A percentile compares a stretch with the other conserved stretches of the same genome.
Conservation (phyloP, 2,113 vertebrate genomes). For the Etia nguti region DNA sequence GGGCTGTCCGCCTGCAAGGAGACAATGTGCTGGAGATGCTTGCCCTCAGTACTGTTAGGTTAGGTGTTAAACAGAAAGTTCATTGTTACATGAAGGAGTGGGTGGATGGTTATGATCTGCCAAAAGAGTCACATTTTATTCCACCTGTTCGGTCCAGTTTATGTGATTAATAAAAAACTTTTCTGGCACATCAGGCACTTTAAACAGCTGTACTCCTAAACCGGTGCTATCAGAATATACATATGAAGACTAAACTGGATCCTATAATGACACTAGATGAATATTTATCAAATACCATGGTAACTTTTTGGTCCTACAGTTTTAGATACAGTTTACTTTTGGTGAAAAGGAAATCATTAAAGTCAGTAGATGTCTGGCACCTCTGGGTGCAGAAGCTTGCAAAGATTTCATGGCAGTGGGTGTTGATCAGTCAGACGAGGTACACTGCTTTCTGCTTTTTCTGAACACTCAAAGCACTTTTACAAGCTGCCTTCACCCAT, state of each 20-base stretch:
- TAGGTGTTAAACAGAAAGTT: not conserved
- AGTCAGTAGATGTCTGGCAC: not conserved
- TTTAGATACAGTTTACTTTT: not conserved
- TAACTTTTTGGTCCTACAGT: not conserved
- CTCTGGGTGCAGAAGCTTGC: not conserved
- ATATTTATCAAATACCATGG: not conserved
- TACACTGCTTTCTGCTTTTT: accelerated
- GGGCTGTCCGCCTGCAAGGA: not conserved
- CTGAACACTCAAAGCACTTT: not conserved
- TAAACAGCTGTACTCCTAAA: no score
- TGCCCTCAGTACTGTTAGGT: not conserved
- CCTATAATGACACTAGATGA: not conserved
- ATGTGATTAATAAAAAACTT: no score
- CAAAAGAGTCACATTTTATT: not conserved
- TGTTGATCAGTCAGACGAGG: not conserved
- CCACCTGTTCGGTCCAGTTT: no score
- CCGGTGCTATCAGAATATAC: not conserved
- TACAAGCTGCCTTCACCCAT: no score
- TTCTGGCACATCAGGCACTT: no score
- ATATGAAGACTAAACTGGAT: not conserved
- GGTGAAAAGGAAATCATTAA: not conserved
- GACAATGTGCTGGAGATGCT: not conserved
- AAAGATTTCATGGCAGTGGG: not conserved
- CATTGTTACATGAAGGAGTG: not conserved
- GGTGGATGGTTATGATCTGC: not conserved